A percentile compares a stretch with the other conserved stretches of the same genome.
These are phyloP conservation scores for Phoronis australis DNA, from an alignment of 2,888 invertebrate species.

Conservation along the genomic window DNA sequence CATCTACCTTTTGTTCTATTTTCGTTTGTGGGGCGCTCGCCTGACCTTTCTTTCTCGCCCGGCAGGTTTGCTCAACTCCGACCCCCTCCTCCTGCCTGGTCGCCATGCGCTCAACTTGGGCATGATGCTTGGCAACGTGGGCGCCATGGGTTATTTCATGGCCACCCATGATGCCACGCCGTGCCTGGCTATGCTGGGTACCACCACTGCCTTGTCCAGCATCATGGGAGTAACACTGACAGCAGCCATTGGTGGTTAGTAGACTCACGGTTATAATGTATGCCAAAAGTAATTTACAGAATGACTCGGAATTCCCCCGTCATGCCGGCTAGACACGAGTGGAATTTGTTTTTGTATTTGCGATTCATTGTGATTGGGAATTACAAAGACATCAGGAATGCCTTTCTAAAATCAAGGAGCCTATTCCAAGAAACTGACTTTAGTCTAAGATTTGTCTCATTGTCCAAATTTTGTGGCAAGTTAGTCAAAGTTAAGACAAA, in stretches of 20 bases:
- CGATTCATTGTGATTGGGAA: too few relatives aligned
- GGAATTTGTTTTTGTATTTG: too few relatives aligned
- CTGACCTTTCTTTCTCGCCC: neutral
- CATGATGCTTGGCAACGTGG: slow-evolving; percentile 66
- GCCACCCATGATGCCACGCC: slow-evolving; percentile 61
- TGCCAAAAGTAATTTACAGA: too few relatives aligned
- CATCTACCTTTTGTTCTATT: neutral
- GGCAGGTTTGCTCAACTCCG: slow-evolving; percentile 66
- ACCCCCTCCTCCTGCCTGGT: slow-evolving; percentile 76
- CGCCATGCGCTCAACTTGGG: slow-evolving; percentile 71
- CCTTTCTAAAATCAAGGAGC: too few relatives aligned
- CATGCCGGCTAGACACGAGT: too few relatives aligned
- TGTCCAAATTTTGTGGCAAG: too few relatives aligned
- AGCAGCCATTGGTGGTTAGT: slow-evolving; percentile 76
- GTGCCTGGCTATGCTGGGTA: slow-evolving; percentile 69
- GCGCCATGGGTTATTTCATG: slow-evolving; percentile 69
- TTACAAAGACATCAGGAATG: too few relatives aligned
- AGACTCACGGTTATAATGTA: too few relatives aligned
- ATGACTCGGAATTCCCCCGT: too few relatives aligned
- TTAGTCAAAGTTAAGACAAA: too few relatives aligned
- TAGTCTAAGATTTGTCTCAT: too few relatives aligned
- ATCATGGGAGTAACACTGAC: slow-evolving; percentile 82
- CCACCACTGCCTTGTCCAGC: slow-evolving; percentile 72
- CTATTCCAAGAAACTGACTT: too few relatives aligned
- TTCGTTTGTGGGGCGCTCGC: neutral